Evolutionary conservation across 2,113 vertebrate genomes (phyloP).

Genomic region (Capreolus pygargus): DNA sequence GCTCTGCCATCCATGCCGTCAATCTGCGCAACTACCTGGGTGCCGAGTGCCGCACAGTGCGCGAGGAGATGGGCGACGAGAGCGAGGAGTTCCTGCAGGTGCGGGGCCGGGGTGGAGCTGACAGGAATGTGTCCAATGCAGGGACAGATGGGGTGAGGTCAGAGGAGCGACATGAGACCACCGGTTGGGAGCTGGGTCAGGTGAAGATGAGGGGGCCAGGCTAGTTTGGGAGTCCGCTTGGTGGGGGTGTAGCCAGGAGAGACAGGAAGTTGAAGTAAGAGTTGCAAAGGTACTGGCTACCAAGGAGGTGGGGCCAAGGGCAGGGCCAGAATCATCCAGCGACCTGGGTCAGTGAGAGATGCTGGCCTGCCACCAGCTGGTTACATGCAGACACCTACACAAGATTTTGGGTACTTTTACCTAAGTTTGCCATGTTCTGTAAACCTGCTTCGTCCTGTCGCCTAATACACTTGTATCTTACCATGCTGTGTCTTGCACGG

Average conservation of each 20-base stretch:
- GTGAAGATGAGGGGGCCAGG: not conserved
- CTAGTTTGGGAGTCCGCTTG: not conserved
- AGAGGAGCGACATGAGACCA: not conserved
- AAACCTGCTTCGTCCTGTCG: not conserved
- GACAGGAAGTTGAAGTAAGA: too few relatives aligned
- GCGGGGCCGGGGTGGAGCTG: rapidly evolving
- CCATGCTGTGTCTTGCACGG: not conserved
- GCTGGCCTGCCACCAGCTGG: not conserved
- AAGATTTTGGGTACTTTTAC: not conserved
- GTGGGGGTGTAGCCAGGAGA: not conserved
- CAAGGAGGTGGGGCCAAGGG: not conserved
- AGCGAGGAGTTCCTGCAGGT: slow-evolving; percentile 96
- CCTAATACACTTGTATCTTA: rapidly evolving
- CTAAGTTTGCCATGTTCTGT: not conserved
- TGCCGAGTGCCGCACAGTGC: slow-evolving; percentile 90
- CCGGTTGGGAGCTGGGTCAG: not conserved
- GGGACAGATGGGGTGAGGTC: too few relatives aligned
- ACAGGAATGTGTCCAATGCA: not conserved
- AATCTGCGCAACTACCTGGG: slow-evolving; percentile 96
- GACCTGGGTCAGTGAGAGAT: not conserved
- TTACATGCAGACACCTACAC: too few relatives aligned
- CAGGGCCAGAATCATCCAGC: not conserved
- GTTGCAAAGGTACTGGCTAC: not conserved
- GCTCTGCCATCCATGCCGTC: slow-evolving; percentile 95
- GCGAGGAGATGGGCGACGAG: slow-evolving; percentile 99